Conservation (phyloP, 1,140 invertebrate species). For the Drosophila subpulchrella region DNA sequence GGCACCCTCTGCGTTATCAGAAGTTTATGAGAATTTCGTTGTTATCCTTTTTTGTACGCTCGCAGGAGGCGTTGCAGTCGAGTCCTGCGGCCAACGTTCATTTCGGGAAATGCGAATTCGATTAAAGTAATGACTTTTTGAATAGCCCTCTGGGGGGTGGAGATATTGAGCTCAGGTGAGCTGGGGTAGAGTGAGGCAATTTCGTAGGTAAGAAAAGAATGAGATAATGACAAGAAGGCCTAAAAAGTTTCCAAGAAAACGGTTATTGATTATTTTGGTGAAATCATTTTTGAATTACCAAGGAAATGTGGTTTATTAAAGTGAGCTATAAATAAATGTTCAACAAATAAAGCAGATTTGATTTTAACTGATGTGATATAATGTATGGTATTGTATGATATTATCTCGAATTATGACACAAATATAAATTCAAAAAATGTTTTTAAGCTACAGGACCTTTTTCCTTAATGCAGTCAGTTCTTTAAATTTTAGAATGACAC, state of each 20-base stretch:
- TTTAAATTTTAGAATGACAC: no score
- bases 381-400: no score
- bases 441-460: no score
- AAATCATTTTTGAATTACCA: conserved; percentile 22
- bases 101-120: conserved; percentile 77
- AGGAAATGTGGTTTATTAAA: not conserved
- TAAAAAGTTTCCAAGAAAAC: conserved; percentile 21
- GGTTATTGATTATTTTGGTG: conserved; percentile 19
- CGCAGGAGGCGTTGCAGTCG: conserved; percentile 63
- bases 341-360: not conserved
- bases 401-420: no score
- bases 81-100: conserved; percentile 49
- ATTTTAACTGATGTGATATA: not conserved
- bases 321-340: not conserved
- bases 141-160: conserved; percentile 23
- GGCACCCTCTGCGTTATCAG: conserved; percentile 8
- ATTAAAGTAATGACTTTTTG: conserved; percentile 80
- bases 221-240: not conserved
- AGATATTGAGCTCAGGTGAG: not conserved
- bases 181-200: no score
- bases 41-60: conserved; percentile 9
- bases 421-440: no score
- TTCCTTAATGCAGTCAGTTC: no score
- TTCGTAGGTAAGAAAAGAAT: not conserved
- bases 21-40: conserved; percentile 59